Evolutionary conservation across 2,113 vertebrate genomes (phyloP).

Genomic region (Coryphaenoides rupestris): DNA sequence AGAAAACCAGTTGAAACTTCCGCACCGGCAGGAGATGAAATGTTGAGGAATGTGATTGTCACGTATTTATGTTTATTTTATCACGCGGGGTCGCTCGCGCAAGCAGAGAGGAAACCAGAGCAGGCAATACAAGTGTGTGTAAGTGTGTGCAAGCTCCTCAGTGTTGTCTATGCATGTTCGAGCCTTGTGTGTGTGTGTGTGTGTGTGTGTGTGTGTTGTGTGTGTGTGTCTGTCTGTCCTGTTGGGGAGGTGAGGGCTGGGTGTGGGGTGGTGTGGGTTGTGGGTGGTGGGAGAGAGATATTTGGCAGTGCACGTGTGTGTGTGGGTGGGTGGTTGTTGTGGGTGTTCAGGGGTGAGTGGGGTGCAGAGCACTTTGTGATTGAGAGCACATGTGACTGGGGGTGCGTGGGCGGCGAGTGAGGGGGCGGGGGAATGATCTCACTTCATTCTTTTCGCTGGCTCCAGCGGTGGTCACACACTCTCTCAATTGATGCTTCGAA

Average conservation of each 20-base stretch:
- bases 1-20: slow-evolving; percentile 70
- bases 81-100: slow-evolving; percentile 54
- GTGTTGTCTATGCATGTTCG: slow-evolving; percentile 12
- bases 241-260: slow-evolving; percentile 46
- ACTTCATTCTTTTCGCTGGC: not conserved
- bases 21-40: slow-evolving; percentile 65
- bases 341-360: slow-evolving; percentile 71
- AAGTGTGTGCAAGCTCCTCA: slow-evolving; percentile 36
- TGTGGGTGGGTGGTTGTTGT: slow-evolving; percentile 71
- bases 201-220: slow-evolving; percentile 25
- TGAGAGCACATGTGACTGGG: slow-evolving; percentile 67
- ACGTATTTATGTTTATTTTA: slow-evolving; percentile 72
- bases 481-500: slow-evolving; percentile 7
- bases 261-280: slow-evolving; percentile 51
- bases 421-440: not conserved
- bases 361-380: slow-evolving; percentile 67
- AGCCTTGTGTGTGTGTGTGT: too few relatives aligned
- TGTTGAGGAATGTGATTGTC: slow-evolving; percentile 67
- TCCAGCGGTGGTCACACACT: not conserved
- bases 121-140: slow-evolving; percentile 42
- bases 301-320: slow-evolving; percentile 70
- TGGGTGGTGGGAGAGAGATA: slow-evolving; percentile 55
- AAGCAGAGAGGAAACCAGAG: slow-evolving; percentile 67
- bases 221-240: slow-evolving; percentile 42
- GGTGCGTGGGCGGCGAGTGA: slow-evolving; percentile 47